Conservation (phyloP, 2,113 vertebrate genomes). For the Menura novaehollandiae region DNA sequence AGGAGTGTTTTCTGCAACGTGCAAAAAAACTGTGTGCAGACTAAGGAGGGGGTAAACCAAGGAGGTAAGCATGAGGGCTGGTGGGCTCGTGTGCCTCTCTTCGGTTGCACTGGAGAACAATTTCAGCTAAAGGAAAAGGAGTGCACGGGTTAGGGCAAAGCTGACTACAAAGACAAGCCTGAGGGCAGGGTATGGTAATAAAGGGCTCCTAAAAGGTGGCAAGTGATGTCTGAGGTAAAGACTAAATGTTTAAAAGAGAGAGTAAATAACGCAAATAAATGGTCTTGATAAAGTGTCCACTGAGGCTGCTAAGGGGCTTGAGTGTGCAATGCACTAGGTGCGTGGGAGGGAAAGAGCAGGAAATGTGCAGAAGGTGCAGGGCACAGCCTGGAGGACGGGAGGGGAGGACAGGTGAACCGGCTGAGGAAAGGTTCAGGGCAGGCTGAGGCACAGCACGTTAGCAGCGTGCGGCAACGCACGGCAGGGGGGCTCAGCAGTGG, state of each 20-base stretch:
- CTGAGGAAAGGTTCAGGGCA: background rate
- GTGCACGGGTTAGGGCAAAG: background rate
- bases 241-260: background rate
- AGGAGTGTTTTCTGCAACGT: background rate
- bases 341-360: background rate
- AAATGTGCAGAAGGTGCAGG: background rate
- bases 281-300: background rate
- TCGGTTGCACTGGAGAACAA: background rate
- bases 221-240: background rate
- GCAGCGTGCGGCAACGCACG: background rate
- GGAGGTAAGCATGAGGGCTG: background rate
- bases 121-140: background rate
- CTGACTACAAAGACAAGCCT: background rate
- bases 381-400: background rate
- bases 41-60: too few relatives aligned
- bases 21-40: background rate
- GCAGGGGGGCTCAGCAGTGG: fast-evolving
- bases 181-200: fast-evolving
- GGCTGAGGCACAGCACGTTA: background rate
- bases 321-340: fast-evolving
- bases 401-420: background rate
- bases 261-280: fast-evolving
- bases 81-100: background rate
- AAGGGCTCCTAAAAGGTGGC: background rate
- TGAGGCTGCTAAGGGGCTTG: background rate